Conservation (phyloP, 2,888 invertebrate genomes). For the Pherbina coryleti region DNA sequence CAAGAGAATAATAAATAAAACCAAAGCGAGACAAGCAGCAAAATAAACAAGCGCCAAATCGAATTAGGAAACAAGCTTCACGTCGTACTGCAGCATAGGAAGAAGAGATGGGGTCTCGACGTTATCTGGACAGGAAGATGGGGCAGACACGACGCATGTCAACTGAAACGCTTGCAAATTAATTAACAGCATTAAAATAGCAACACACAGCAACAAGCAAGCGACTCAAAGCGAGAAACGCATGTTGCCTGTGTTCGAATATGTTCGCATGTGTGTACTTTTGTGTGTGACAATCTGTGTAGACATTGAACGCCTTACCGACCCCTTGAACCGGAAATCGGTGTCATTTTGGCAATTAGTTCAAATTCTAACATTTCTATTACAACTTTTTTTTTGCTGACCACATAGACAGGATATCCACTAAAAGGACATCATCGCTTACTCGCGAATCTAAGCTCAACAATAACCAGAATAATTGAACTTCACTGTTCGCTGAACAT, state of each 20-base stretch:
- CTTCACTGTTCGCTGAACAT: not conserved
- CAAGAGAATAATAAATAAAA: not conserved
- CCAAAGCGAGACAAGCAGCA: not conserved
- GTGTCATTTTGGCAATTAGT: conserved; percentile 39
- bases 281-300: not conserved
- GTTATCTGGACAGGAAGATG: not conserved
- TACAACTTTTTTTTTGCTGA: not conserved
- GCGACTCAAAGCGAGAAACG: not conserved
- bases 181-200: conserved; percentile 42
- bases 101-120: not conserved
- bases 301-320: conserved; percentile 1
- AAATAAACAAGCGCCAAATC: conserved; percentile 19
- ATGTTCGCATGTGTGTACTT: not conserved
- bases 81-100: not conserved
- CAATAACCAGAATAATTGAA: not conserved
- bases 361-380: not conserved
- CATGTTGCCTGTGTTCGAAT: not conserved
- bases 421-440: not conserved
- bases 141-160: conserved; percentile 28
- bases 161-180: conserved; percentile 45
- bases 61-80: conserved; percentile 10
- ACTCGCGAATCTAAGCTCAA: not conserved
- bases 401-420: not conserved
- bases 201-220: conserved; percentile 29
- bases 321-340: conserved; percentile 39